phyloP scores from a whole-genome alignment of 2,113 vertebrate species.

The Cochlearius cochlearius region DNA sequence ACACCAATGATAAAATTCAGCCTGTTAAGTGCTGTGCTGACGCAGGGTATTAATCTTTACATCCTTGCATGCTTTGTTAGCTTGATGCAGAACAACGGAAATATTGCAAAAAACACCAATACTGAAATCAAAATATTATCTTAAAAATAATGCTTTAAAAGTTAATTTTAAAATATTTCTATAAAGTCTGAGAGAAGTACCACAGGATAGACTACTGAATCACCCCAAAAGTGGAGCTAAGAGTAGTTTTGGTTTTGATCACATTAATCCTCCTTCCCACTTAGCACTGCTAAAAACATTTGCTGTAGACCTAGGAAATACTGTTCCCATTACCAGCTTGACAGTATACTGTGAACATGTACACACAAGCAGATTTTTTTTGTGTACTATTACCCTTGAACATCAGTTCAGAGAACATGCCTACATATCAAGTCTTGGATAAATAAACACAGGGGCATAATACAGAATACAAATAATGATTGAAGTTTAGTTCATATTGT shows the following conservation, averaged over 20 bases:
- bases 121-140: neutral
- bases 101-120: neutral
- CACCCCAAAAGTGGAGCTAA: neutral
- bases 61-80: neutral
- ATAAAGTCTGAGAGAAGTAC: neutral
- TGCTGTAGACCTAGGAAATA: neutral
- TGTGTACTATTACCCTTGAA: neutral
- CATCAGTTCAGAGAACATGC: neutral
- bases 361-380: neutral
- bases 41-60: neutral
- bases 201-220: neutral
- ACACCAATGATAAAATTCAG: neutral
- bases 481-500: neutral
- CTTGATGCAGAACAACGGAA: neutral
- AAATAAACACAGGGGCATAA: neutral
- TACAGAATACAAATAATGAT: neutral
- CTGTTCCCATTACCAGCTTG: neutral
- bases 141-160: neutral
- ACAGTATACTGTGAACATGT: neutral
- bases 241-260: accelerated
- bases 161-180: neutral
- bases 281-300: neutral
- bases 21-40: neutral
- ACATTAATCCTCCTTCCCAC: neutral
- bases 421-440: neutral